Percentiles rank a stretch among this genome's conserved stretches.
phyloP scores from a whole-genome alignment of 2,797 vertebrate genomes.

The Zalophus californianus region DNA sequence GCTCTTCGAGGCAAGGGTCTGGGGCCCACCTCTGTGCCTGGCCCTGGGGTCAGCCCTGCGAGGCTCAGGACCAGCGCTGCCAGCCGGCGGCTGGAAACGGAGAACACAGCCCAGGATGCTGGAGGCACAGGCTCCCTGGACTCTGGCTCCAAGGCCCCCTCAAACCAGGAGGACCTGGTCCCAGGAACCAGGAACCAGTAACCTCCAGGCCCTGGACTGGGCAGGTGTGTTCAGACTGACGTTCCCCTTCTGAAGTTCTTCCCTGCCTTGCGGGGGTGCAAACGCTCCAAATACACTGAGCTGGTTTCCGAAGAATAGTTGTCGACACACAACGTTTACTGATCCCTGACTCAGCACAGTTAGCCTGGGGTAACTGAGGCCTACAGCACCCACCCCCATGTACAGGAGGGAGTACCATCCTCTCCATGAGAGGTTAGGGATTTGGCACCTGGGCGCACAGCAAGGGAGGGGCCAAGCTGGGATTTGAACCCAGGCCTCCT shows the following conservation, averaged over 20 bases:
- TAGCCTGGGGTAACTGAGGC: rapidly evolving
- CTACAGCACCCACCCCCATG: rapidly evolving
- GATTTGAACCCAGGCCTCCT: not conserved
- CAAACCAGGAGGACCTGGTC: rapidly evolving
- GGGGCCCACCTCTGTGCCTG: not conserved
- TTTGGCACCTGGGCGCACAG: not conserved
- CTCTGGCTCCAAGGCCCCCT: not conserved
- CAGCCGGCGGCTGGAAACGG: rapidly evolving
- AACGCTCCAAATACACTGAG: rapidly evolving
- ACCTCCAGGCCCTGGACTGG: not conserved
- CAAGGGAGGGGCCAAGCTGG: not conserved
- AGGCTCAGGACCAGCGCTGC: not conserved
- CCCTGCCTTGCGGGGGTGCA: not conserved
- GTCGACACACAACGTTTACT: rapidly evolving
- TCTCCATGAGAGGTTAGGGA: not conserved
- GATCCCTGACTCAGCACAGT: rapidly evolving
- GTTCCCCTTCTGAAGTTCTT: not conserved
- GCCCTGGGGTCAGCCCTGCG: no score
- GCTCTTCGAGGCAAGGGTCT: rapidly evolving
- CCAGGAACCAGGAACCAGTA: no score
- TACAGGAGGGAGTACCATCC: not conserved
- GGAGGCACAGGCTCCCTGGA: rapidly evolving
- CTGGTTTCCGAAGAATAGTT: not conserved
- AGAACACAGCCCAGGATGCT: not conserved
- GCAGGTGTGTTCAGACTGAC: not conserved